Base-by-base conservation (phyloP, 1,140 invertebrate species). In the Lerema accius region DNA sequence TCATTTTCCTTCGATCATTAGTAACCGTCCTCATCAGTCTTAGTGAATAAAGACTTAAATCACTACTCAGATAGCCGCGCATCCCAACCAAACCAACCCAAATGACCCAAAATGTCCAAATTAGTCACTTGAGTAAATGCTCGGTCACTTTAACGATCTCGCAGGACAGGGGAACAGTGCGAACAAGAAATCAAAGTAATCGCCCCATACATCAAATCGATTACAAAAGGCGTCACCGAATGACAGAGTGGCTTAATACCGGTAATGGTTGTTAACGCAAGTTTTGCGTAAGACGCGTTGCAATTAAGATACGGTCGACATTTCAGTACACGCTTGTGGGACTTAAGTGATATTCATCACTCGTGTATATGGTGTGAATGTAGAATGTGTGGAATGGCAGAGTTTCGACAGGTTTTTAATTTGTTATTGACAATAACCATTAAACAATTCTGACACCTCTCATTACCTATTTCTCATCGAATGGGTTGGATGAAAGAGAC, bases 191-290 rank as follows among this genome's bases (percentile, higher is more conserved):
- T 37, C 10, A 37, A 11, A 37, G n/a, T 37, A 37, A 37, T 37
- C 35, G 0, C 35, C 3, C 1, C 35, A 32, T 46, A 19, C 15
- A 23, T 32, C 15, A 26, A 16, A 63, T 40, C 32, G 28, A 37
- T 45, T 46, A 19, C 37, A 39, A 42, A 13, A 19, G 49, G 11
- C 26, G 14, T 37, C 15, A 2, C 37, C 37, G 19, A 15, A 28
- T 65, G 46, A 59, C 28, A 28, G 35, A 37, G 35, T 37, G 35
- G 10, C 35, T 11, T 32, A n/a, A 11, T 11, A 11, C 35, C n/a
- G 4, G 35, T 37, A 37, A 37, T 37, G 35, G 35, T 37, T 37
- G 35, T 37, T 37, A 37, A 37, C 10, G 35, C 35, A 37, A 37
- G 35, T 11, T 37, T 37, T 37, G 35, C 35, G 35, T 37, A 37